phyloP scores from a whole-genome alignment of 2,797 vertebrate genomes.

The Crocidura indochinensis region DNA sequence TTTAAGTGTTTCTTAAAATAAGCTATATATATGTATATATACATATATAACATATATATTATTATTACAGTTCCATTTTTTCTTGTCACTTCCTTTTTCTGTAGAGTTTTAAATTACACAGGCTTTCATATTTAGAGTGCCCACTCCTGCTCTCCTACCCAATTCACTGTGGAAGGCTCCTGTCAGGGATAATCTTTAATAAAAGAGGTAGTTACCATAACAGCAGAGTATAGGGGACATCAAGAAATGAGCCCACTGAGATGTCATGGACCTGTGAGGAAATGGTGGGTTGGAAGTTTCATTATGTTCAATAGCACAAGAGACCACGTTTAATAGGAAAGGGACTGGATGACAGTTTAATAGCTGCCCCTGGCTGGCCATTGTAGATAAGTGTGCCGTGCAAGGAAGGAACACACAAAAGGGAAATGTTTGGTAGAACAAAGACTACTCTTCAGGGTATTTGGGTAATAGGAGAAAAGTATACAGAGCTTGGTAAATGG shows the following conservation, averaged over 20 bases:
- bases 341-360: conserved; percentile 47
- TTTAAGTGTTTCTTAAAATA: conserved; percentile 19
- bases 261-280: background rate
- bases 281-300: background rate
- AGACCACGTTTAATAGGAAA: background rate
- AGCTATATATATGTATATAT: background rate
- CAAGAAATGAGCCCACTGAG: conserved; percentile 36
- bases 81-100: conserved; percentile 39
- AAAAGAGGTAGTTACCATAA: background rate
- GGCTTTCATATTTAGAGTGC: background rate
- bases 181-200: background rate
- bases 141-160: background rate
- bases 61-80: background rate
- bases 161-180: background rate
- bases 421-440: background rate
- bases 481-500: background rate
- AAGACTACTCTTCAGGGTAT: background rate
- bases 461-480: background rate
- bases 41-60: background rate
- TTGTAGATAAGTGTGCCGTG: background rate
- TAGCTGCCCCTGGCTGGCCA: background rate
- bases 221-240: background rate
- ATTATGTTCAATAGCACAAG: background rate
- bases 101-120: conserved; percentile 16
- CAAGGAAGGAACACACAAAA: conserved; percentile 6